These are phyloP conservation scores for Ctenochaetus hawaiiensis DNA, from an alignment of 2,797 vertebrate species.

Conservation along the genomic window DNA sequence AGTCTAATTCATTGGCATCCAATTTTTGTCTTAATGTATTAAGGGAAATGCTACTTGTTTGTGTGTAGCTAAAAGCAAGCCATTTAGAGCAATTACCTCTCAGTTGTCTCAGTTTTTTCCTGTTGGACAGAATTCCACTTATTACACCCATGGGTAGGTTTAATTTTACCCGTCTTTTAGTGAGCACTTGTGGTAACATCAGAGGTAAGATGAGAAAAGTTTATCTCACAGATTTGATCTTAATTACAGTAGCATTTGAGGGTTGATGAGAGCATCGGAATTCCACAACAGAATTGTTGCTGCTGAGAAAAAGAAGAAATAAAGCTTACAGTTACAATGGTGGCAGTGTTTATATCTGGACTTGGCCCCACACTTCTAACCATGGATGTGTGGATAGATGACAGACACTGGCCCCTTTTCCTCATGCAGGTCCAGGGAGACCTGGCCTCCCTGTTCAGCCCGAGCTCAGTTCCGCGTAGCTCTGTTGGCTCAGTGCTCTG, in stretches of 20 bases:
- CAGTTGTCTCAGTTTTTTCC: conserved; percentile 39
- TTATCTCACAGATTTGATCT: conserved; percentile 14
- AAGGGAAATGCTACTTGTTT: conserved; percentile 23
- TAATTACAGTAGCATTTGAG: conserved; percentile 2
- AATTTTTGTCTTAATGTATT: conserved; percentile 14
- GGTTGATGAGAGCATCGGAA: conserved; percentile 28
- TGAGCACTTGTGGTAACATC: conserved; percentile 14
- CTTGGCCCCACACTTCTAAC: conserved; percentile 67
- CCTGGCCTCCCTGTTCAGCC: conserved; percentile 79
- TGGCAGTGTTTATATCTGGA: conserved; percentile 65
- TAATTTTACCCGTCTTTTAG: conserved; percentile 38
- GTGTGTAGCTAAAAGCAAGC: conserved; percentile 18
- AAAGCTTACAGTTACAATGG: conserved; percentile 49
- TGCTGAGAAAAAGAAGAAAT: conserved; percentile 40
- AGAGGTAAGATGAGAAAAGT: conserved; percentile 31
- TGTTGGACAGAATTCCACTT: conserved; percentile 46
- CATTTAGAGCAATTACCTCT: conserved; percentile 37
- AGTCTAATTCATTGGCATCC: conserved; percentile 14
- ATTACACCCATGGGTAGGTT: conserved; percentile 47
- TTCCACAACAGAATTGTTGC: conserved; percentile 44
- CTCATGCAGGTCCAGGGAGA: conserved; percentile 70
- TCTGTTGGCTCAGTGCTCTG: conserved; percentile 79
- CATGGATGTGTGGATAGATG: conserved; percentile 73
- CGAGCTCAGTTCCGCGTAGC: conserved; percentile 76
- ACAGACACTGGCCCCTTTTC: conserved; percentile 71